phyloP scores from a whole-genome alignment of 2,888 invertebrate species.

The Cyclophora punctaria region DNA sequence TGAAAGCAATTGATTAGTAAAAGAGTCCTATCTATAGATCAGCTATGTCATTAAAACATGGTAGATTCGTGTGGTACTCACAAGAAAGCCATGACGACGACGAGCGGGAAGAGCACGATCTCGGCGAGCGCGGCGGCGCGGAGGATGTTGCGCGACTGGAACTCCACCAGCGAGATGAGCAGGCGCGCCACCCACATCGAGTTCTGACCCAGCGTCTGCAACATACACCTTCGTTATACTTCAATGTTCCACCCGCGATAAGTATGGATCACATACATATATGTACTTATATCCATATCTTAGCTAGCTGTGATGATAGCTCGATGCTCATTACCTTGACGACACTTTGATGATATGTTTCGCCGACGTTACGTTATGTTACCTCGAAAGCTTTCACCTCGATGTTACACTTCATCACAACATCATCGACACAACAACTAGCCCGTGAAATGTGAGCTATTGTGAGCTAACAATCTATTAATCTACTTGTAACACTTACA shows the following conservation, averaged over 20 bases:
- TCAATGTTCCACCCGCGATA: too few relatives aligned
- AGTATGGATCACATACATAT: too few relatives aligned
- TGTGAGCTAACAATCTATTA: neutral
- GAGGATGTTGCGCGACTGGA: slow-evolving; percentile 92
- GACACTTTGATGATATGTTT: too few relatives aligned
- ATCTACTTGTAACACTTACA: slow-evolving; percentile 78
- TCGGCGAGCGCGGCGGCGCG: slow-evolving; percentile 94
- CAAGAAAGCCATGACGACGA: slow-evolving; percentile 87
- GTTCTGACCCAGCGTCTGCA: slow-evolving; percentile 91
- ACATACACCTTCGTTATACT: neutral
- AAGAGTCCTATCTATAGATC: neutral
- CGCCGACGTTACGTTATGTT: too few relatives aligned
- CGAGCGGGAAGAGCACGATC: slow-evolving; percentile 91
- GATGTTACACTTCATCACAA: too few relatives aligned
- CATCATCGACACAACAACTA: too few relatives aligned
- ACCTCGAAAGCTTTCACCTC: too few relatives aligned
- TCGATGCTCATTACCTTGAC: too few relatives aligned
- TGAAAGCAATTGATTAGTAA: neutral
- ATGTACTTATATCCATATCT: too few relatives aligned
- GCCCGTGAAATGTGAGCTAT: too few relatives aligned
- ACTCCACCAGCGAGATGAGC: slow-evolving; percentile 90
- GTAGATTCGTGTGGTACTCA: slow-evolving; percentile 70
- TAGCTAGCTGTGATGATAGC: too few relatives aligned
- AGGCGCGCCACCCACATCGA: slow-evolving; percentile 92
- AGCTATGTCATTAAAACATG: too few relatives aligned